phyloP scores from a whole-genome alignment of 2,797 vertebrate genomes.

The Tiaroga cobitis region DNA sequence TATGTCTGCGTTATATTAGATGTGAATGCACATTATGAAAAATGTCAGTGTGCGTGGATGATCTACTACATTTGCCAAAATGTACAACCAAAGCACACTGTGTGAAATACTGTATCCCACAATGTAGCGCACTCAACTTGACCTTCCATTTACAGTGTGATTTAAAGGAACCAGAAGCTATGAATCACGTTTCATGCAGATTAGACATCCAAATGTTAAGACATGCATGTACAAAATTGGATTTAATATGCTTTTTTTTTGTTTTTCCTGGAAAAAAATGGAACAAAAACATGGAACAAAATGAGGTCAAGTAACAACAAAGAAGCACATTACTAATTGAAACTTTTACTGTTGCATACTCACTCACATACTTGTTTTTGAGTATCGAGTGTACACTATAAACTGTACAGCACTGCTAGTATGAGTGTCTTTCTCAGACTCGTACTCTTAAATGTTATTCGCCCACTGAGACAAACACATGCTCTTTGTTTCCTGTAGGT shows the following conservation, averaged over 20 bases:
- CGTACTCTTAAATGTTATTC: neutral
- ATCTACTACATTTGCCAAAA: neutral
- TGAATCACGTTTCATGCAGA: neutral
- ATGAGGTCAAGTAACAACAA: neutral
- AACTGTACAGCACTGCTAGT: neutral
- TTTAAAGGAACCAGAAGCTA: neutral
- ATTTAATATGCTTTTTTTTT: no score
- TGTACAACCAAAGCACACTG: no score
- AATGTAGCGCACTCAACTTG: no score
- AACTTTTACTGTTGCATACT: neutral
- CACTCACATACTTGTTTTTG: neutral
- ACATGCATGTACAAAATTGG: neutral
- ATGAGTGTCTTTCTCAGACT: neutral
- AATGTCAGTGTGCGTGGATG: neutral
- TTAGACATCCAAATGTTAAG: neutral
- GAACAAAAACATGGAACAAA: neutral
- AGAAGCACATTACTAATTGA: neutral
- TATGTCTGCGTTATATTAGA: neutral
- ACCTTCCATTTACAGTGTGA: neutral
- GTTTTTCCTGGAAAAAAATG: no score
- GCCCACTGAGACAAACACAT: neutral
- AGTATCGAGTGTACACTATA: neutral
- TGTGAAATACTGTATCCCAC: no score
- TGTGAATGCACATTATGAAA: neutral
- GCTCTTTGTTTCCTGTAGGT: slow-evolving; percentile 72